Evolutionary conservation across 2,113 vertebrate species (phyloP), one percentile per base, ranked within the genome.

Genomic region (Meles meles): DNA sequence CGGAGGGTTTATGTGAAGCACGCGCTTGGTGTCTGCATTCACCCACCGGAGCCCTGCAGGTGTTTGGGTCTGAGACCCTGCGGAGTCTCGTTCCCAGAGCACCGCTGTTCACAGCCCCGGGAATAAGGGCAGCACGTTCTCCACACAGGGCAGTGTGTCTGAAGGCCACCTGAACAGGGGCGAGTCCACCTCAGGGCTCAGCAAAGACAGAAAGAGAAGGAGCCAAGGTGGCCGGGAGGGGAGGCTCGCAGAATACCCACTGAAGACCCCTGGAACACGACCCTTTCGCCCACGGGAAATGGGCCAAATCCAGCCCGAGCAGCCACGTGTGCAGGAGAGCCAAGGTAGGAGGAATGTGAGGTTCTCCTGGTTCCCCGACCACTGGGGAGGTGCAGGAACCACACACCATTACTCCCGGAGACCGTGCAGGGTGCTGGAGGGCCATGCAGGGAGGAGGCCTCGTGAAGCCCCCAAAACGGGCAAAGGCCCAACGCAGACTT

Each of bases 141-240:
- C 77, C 8, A 20, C 14, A 1, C 25, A 8, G 12, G 8, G 12
- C 18, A 37, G 8, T 31, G 72, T 74, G 85, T 34, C 25, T 23
- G 42, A 55, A 91, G 69, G 34, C 7, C 37, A 61, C n/a, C 34
- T 15, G 12, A 39, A 57, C 39, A 39, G 0, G 3, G 52, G 47
- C 74, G 21, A 15, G 25, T 23, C 39, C 25, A 52, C 34, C 34
- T 5, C 1, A 14, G 29, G 37, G 44, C 9, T 88, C 9, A 7
- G 61, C 90, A 72, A 57, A 69, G 25, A n/a, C 25, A 39, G 17
- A 34, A 13, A 63, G 20, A 80, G 31, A 71, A 39, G 15, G 4
- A 3, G 29, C 10, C 3, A 6, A 4, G 13, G 55, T 8, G 0
- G 0, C 1, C 13, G 42, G 25, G 12, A n/a, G 1, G 7, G 42